A percentile compares a stretch with the other conserved stretches of the same genome.
Evolutionary conservation across 2,797 vertebrate genomes (phyloP).

Genomic region (Tadarida brasiliensis): DNA sequence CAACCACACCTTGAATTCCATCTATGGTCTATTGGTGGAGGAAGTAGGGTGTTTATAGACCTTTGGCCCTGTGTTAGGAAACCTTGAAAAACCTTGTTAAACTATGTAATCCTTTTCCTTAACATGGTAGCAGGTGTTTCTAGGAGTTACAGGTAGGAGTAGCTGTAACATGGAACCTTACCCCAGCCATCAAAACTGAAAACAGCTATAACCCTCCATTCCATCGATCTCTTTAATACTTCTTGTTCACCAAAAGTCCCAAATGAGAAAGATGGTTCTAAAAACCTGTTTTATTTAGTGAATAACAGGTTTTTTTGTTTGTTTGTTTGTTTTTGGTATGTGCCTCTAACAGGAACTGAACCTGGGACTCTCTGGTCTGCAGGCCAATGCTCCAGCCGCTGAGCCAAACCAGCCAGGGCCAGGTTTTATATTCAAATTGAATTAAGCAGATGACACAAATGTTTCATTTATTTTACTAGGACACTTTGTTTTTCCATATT

Average conservation of each 20-base stretch:
- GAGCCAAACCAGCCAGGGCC: too few relatives aligned
- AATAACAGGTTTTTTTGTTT: conserved; percentile 12
- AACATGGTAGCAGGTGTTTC: not conserved
- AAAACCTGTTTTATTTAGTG: conserved; percentile 29
- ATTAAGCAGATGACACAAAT: conserved; percentile 12
- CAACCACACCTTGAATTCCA: not conserved
- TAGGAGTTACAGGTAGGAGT: not conserved
- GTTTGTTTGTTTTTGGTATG: too few relatives aligned
- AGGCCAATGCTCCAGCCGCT: too few relatives aligned
- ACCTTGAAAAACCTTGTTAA: not conserved
- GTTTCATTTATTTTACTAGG: conserved; percentile 21
- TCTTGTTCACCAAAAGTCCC: not conserved
- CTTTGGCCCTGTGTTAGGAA: conserved; percentile 27
- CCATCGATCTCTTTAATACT: not conserved
- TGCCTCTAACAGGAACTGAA: too few relatives aligned
- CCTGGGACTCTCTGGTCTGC: too few relatives aligned
- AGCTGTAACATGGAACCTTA: not conserved
- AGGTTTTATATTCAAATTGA: conserved; percentile 29
- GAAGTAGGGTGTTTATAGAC: not conserved
- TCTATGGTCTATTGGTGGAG: not conserved
- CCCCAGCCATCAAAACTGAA: conserved; percentile 44
- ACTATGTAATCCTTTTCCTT: not conserved
- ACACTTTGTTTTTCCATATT: conserved; percentile 6
- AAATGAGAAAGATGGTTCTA: conserved; percentile 7
- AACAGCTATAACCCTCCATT: not conserved